phyloP scores from a whole-genome alignment of 2,888 invertebrate species.

The Orchesella flavescens region DNA sequence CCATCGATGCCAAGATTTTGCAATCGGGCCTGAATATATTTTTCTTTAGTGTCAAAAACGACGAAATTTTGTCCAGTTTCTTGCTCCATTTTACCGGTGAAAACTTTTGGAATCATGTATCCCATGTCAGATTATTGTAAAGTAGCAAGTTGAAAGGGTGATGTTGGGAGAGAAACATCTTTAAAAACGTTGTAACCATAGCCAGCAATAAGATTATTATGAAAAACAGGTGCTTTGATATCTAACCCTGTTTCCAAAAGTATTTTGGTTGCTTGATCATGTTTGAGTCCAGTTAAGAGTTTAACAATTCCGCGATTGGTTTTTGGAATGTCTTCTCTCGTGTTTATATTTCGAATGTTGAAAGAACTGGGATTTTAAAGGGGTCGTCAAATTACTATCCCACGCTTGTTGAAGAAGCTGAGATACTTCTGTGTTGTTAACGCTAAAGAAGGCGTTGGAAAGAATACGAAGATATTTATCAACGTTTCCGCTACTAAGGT shows the following conservation, averaged over 20 bases:
- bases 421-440: conserved; percentile 40
- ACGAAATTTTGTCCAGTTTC: conserved; percentile 8
- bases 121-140: conserved; percentile 49
- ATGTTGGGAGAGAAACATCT: conserved; percentile 10
- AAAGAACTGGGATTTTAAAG: conserved; percentile 29
- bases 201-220: conserved; percentile 33
- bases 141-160: conserved; percentile 40
- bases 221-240: conserved; percentile 40
- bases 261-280: conserved; percentile 39
- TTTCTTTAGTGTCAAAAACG: neutral
- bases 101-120: conserved; percentile 29
- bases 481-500: no score
- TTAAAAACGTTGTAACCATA: conserved; percentile 57
- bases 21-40: conserved; percentile 24
- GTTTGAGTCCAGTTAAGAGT: conserved; percentile 33
- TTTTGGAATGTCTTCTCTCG: conserved; percentile 41
- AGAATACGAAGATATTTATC: no score
- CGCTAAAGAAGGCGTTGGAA: no score
- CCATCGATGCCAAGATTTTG: conserved; percentile 41
- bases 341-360: conserved; percentile 35
- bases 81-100: conserved; percentile 29
- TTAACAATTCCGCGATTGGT: conserved; percentile 56
- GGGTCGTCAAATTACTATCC: neutral
- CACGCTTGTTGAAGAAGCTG: conserved; percentile 22
- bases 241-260: conserved; percentile 42